Base-by-base conservation (phyloP, 2,113 vertebrate genomes). In the Esox niger region DNA sequence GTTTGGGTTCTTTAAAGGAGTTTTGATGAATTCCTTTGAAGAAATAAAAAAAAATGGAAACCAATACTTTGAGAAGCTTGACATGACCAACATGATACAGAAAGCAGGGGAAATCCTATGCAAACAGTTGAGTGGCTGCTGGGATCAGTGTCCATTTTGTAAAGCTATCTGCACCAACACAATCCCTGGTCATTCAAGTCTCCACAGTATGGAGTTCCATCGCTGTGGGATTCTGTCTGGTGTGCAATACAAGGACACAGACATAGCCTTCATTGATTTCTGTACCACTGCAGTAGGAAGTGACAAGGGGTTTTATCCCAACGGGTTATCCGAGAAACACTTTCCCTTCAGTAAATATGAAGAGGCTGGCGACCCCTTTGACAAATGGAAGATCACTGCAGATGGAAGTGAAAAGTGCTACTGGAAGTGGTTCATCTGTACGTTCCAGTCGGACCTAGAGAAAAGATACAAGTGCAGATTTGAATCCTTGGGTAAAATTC, bases 381-480 rank as follows among this genome's bases (percentile, higher is more conserved):
- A 63, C 6, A 71, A 30, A 68, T n/a, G 21, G 2, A 31, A 23
- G 23, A 57, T 58, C 17, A 32, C 30, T 33, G 20, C n/a, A 57
- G 49, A 56, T 38, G 10, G 8, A 0, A 29, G 20, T 0, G 46
- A 75, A 8, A 84, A 80, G 43, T 2, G 0, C 0, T 90, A 91
- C 35, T 89, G 90, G 91, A 88, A 90, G 43, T 64, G 33, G 23
- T 46, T 64, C 35, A 25, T 64, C 26, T 47, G 38, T 26, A 64
- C 25, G 1, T 64, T 64, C 35, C 4, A 38, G 23, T 23, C 32
- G 25, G 8, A 91, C 0, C 9, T 89, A 10, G 84, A 92, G 64
- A 1, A n/a, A 7, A 1, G 0, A 0, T 66, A 77, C 21, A 0
- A 46, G 0, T 2, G 10, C 1, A 66, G 3, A 55, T 55, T 54